Percentiles rank a stretch among this genome's conserved stretches.
These are phyloP conservation scores for Sycophila texana DNA, from an alignment of 2,888 invertebrate genomes.

Conservation along the genomic window DNA sequence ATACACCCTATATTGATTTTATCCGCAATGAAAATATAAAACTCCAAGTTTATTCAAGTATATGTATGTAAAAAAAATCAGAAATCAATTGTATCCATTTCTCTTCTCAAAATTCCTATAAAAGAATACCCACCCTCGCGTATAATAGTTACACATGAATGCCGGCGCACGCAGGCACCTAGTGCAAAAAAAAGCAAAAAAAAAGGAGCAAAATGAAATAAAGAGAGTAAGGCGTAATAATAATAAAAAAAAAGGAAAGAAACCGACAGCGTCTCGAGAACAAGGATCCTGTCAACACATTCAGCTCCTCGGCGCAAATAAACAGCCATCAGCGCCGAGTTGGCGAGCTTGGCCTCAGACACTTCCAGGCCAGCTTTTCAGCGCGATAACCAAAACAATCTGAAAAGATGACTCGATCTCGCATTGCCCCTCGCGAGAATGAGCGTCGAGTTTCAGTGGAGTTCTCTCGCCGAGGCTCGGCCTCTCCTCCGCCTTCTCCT, in stretches of 20 bases:
- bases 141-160: too few relatives aligned
- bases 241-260: background rate
- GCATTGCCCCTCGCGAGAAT: conserved; percentile 38
- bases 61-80: too few relatives aligned
- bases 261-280: conserved; percentile 18
- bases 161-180: background rate
- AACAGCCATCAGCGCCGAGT: conserved; percentile 24
- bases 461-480: background rate
- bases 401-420: conserved; percentile 52
- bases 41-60: too few relatives aligned
- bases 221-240: background rate
- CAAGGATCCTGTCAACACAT: conserved; percentile 49
- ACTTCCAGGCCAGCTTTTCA: conserved; percentile 25
- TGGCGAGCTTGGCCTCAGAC: conserved; percentile 19
- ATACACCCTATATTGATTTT: too few relatives aligned
- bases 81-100: too few relatives aligned
- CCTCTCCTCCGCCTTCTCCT: conserved; percentile 6
- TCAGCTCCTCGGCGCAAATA: conserved; percentile 40
- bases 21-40: too few relatives aligned
- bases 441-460: conserved; percentile 47
- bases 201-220: background rate
- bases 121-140: too few relatives aligned
- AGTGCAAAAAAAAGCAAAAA: background rate
- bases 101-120: too few relatives aligned
- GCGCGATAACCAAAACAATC: conserved; percentile 55